Percentiles rank a stretch among this genome's conserved stretches.
These are phyloP conservation scores for Mesocentrotus franciscanus DNA, from an alignment of 53 echinoderm and acorn worm genomes.

Conservation along the genomic window DNA sequence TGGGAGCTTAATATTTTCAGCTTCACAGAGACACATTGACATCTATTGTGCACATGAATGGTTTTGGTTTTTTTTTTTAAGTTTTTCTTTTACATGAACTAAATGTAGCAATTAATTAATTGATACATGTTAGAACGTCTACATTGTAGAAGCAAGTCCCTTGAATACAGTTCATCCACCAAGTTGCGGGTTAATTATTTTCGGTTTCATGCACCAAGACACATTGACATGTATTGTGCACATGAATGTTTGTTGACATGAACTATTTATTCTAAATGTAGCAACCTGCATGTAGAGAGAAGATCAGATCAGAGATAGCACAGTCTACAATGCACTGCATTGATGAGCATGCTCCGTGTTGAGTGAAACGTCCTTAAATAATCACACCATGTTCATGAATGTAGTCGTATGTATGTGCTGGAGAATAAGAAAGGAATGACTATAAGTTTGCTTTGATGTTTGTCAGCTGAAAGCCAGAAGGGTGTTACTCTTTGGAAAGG, in stretches of 20 bases:
- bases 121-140: no score
- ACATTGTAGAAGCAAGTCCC: not conserved
- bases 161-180: not conserved
- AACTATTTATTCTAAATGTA: not conserved
- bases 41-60: not conserved
- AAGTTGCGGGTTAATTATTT: not conserved
- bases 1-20: not conserved
- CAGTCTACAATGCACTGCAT: no score
- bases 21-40: not conserved
- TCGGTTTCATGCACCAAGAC: not conserved
- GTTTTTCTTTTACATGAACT: not conserved
- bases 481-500: no score
- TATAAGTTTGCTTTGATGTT: no score
- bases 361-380: no score
- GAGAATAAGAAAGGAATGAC: no score
- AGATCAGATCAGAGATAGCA: not conserved
- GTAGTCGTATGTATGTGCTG: no score
- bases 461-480: no score
- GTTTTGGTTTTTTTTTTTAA: no score
- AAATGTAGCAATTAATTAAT: not conserved
- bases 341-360: no score
- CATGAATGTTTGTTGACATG: conserved; percentile 30
- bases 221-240: not conserved
- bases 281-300: not conserved
- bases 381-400: no score